Percentiles rank a stretch among this genome's conserved stretches.
Conservation (phyloP, 2,113 vertebrate species). For the Tachysurus vachellii region DNA sequence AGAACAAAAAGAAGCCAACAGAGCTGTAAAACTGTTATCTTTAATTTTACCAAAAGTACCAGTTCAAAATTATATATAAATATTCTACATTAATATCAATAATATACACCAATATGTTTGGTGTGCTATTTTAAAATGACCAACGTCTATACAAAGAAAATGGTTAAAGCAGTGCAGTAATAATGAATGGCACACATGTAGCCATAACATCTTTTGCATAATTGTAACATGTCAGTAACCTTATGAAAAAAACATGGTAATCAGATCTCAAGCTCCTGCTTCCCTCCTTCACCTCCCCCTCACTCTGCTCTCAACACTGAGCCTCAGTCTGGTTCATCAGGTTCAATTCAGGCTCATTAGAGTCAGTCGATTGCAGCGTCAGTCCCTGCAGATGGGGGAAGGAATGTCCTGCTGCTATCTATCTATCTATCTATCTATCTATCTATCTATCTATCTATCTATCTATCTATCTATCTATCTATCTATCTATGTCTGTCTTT, state of each 20-base stretch:
- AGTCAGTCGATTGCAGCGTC: conserved; percentile 35
- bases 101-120: not conserved
- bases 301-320: conserved; percentile 6
- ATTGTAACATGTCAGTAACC: conserved; percentile 32
- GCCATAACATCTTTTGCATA: conserved; percentile 30
- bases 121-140: not conserved
- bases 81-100: not conserved
- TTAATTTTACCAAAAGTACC: not conserved
- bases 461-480: not conserved
- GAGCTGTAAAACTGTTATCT: not conserved
- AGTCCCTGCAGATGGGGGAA: conserved; percentile 34
- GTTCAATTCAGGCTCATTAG: conserved; percentile 55
- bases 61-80: not conserved
- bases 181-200: not conserved
- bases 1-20: too few species aligned
- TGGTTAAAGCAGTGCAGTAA: not conserved
- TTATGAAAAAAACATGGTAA: conserved; percentile 49
- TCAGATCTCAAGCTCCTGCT: conserved; percentile 18
- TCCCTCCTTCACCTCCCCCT: not conserved
- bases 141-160: conserved; percentile 4
- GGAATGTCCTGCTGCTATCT: conserved; percentile 18
- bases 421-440: conserved; percentile 8
- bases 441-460: conserved; percentile 7
- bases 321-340: conserved; percentile 48
- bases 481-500: not conserved